phyloP scores from a whole-genome alignment of 2,797 vertebrate genomes.

The Rallus crepitans region DNA sequence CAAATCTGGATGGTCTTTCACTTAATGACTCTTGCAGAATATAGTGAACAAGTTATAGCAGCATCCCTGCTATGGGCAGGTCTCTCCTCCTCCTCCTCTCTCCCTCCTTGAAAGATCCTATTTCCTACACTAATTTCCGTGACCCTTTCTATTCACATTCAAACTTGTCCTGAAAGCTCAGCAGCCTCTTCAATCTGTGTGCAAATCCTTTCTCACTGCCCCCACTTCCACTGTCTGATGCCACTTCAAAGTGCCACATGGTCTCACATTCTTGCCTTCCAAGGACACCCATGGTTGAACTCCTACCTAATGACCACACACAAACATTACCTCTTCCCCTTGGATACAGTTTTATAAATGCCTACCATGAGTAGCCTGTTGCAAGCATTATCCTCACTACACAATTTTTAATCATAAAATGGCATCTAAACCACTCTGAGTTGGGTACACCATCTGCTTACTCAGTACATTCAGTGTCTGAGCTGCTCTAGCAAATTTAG shows the following conservation, averaged over 20 bases:
- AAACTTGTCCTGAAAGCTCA: neutral
- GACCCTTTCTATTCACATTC: neutral
- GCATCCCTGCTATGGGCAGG: neutral
- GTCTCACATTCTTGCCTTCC: neutral
- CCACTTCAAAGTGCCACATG: neutral
- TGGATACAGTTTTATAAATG: neutral
- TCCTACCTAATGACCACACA: neutral
- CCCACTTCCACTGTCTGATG: neutral
- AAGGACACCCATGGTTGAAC: neutral
- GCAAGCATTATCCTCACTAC: neutral
- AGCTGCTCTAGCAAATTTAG: neutral
- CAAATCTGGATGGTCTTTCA: neutral
- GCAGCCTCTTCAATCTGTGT: neutral
- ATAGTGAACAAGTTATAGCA: neutral
- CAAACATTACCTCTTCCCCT: neutral
- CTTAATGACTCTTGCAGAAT: neutral
- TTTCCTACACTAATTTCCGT: neutral
- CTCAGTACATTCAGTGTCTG: neutral
- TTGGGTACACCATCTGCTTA: neutral
- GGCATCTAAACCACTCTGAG: neutral
- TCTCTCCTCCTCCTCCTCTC: neutral
- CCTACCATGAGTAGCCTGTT: neutral
- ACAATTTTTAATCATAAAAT: constrained; percentile 23
- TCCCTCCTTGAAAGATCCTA: neutral
- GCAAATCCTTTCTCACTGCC: neutral